Base-by-base conservation (phyloP, 2,797 vertebrate genomes). In the Taenioides sp. region DNA sequence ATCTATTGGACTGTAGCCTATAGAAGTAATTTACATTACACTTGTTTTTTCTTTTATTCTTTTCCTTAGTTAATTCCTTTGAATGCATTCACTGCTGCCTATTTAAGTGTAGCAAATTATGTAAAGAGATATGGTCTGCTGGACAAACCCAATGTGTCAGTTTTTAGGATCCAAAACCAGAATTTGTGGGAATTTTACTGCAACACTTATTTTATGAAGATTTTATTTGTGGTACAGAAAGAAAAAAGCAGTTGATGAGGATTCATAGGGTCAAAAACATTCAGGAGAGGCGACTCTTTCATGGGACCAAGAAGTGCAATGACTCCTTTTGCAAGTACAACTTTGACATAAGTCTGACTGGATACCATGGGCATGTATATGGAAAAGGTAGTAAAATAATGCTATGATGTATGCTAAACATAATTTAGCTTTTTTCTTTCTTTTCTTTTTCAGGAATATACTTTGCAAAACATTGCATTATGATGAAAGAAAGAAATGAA, bases 111-210 rank as follows among this genome's bases (percentile, higher is more conserved):
- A 78, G 87, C 77, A 73, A 17, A 50, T 75, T 94, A 84, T 88
- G 93, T 93, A 88, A 92, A 72, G 87, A 86, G 76, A 49, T 92
- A 70, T 59, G 96, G 95, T 82, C 90, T 91, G 90, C 85, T 92
- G 55, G 5, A 0, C 7, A 68, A 0, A 83, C 70, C 87, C 74
- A 94, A 96, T 73, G 77, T 89, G 74, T 92, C 89, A 70, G 93
- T 97, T 85, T 87, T 84, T 73, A 95, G 96, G 90, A 95, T 97
- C 88, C 95, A 97, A 82, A 97, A 97, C 80, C 62, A 94, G 78
- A 95, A 97, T 76, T 89, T 97, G 72, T 97, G 94, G 96, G 94
- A 96, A 77, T 90, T 96, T 80, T 97, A 86, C 80, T 95, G 94
- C 12, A 37, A 17, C 58, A 60, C 2, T 14, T 22, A 64, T 64